These are phyloP conservation scores for Oncorhynchus nerka DNA, from an alignment of 2,113 vertebrate genomes.

Conservation along the genomic window DNA sequence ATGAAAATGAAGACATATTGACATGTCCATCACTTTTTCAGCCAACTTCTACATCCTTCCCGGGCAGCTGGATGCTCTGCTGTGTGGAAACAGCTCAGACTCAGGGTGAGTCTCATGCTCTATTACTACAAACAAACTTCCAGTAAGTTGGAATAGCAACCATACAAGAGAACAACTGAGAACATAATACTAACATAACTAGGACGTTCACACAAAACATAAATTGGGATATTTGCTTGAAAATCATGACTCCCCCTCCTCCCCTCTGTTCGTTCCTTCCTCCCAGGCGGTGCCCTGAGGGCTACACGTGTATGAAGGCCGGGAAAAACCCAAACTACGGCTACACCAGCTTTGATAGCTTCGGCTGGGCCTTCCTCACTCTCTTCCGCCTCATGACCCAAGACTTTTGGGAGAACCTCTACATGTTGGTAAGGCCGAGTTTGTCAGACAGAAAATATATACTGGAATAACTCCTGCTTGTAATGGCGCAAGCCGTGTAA, in stretches of 20 bases:
- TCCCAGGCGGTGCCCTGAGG: constrained; percentile 90
- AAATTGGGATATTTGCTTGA: too few relatives aligned
- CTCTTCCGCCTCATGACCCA: constrained; percentile 99
- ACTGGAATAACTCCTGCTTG: too few relatives aligned
- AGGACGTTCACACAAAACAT: not conserved
- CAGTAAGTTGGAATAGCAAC: too few relatives aligned
- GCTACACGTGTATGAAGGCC: constrained; percentile 94
- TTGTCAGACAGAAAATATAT: too few relatives aligned
- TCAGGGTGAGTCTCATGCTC: constrained; percentile 84
- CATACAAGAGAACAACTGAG: too few relatives aligned
- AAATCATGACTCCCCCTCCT: too few relatives aligned
- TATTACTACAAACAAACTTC: constrained; percentile 7
- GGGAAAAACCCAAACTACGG: constrained; percentile 97
- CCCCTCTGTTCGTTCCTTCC: too few relatives aligned
- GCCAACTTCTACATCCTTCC: constrained; percentile 92
- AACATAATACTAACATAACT: too few relatives aligned
- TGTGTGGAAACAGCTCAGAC: constrained; percentile 97
- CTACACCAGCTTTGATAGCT: constrained; percentile 97
- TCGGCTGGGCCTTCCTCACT: constrained; percentile 97
- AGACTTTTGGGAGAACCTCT: constrained; percentile 98
- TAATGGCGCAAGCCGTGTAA: too few relatives aligned
- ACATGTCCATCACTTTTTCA: constrained; percentile 70
- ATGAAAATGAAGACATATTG: not conserved
- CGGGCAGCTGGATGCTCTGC: constrained; percentile 83
- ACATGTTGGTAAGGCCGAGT: constrained; percentile 83